A percentile compares a stretch with the other conserved stretches of the same genome.
phyloP scores from a whole-genome alignment of 1,140 invertebrate genomes.

The Stegodyphus dumicola region DNA sequence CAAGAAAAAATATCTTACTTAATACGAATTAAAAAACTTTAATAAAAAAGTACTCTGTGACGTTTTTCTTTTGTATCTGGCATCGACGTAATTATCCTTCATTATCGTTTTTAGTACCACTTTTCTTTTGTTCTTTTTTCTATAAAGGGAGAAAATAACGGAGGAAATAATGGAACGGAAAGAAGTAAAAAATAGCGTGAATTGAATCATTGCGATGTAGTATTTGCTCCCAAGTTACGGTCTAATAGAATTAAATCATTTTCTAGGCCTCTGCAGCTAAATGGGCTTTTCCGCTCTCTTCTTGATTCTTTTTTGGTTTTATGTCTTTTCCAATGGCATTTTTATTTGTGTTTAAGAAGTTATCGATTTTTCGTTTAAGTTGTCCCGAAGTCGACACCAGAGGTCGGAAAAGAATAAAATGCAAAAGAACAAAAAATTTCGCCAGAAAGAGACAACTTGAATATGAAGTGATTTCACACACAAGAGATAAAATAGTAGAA shows the following conservation, averaged over 20 bases:
- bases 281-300: neutral
- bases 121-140: constrained; percentile 23
- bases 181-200: constrained; percentile 15
- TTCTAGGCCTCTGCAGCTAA: constrained; percentile 23
- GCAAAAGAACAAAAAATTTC: too few relatives aligned
- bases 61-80: neutral
- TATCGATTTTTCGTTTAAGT: too few relatives aligned
- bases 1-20: too few relatives aligned
- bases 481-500: too few relatives aligned
- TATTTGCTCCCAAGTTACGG: constrained; percentile 34
- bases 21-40: neutral
- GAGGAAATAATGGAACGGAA: constrained; percentile 20
- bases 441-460: too few relatives aligned
- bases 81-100: constrained; percentile 47
- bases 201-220: constrained; percentile 43
- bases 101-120: constrained; percentile 46
- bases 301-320: neutral
- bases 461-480: too few relatives aligned
- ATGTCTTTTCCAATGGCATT: neutral
- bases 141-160: constrained; percentile 16
- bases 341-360: too few relatives aligned
- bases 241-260: constrained; percentile 50
- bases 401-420: too few relatives aligned
- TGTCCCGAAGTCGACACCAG: too few relatives aligned
- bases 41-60: too few relatives aligned